Base-by-base conservation (phyloP, 1,140 invertebrate genomes). In the Ctenoplectra terminalis region DNA sequence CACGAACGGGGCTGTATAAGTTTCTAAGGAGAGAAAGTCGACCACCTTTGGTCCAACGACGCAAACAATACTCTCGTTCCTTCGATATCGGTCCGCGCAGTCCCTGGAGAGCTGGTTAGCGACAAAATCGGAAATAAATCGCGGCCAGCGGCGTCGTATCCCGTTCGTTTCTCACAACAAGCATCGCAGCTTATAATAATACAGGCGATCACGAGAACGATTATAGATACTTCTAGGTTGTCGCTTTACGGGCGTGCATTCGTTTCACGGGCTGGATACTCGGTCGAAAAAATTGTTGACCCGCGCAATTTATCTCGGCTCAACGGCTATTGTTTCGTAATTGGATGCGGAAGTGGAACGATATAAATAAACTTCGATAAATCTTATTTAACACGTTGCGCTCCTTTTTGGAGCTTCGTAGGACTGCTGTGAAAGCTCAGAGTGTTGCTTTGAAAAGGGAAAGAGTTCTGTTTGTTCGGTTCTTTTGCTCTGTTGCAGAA, bases 101-200 rank as follows among this genome's bases (percentile, higher is more conserved):
- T 86, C 86, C 86, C 86, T 77, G 6, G 83, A 73, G 87, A 83
- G 72, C 69, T 85, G 87, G 83, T 88, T 88, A 88, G 87, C 83
- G 83, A 81, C 76, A 88, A 88, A 88, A 74, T 76, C 56, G 76
- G 69, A 81, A 86, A 88, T 88, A 88, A 88, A 88, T 88, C 86
- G 83, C 54, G 50, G 43, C 13, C 81, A 60, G 63, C 72, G 69
- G 83, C 83, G 69, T 73, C 78, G 72, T 87, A 63, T 52, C 56
- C 60, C 31, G 46, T 75, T 69, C 48, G 79, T 63, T 77, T 52
- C 48, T 31, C 43, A 43, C n/a, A 29, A 29, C 29, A 50, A 43
- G 29, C 72, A 46, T 48, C 43, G 37, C 20, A 80, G 60, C 60
- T 86, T 83, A 67, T 73, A 83, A 83, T 71, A 83, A 75, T 80